Evolutionary conservation across 2,888 invertebrate species (phyloP), one percentile per base, ranked within the genome.

Genomic region (Deilephila porcellus): DNA sequence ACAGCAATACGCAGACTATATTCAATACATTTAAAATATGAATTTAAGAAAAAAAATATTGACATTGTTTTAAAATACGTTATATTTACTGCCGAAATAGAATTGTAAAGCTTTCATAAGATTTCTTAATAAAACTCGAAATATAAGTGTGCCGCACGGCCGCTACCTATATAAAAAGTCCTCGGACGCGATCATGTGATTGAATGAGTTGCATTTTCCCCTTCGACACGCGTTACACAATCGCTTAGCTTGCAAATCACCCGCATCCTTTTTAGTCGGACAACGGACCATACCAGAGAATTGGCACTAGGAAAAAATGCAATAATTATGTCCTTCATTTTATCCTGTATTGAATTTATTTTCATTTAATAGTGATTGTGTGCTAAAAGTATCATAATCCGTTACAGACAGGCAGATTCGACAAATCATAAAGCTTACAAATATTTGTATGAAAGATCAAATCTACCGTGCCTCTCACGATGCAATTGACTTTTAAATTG

Each of bases 181-280:
- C 64, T 73, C 72, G 37, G 34, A 59, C 64, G 56, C 67, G 53
- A 71, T 73, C 73, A 73, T 71, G 71, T 75, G 71, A 75, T 71
- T 74, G 70, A 71, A 60, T 56, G 71, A 70, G 34, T 71, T 74
- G 72, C 74, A 72, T 74, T 75, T 71, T 72, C 72, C 70, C 63
- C 70, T 60, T 74, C 71, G 56, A 71, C 73, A 70, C 3, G 14
- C 29, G 34, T 76, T 74, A 70, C 73, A 59, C 45, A 76, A 74
- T 71, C 60, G 60, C 32, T 71, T 74, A 53, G 71, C 14, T 56
- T 59, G 67, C 67, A 67, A 45, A 25, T 52, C 67, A 25, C 17
- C 29, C 11, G 45, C 52, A 67, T 25, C 67, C 52, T 67, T 67
- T 64, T 67, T 67, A 67, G 52, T 17, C 67, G 20, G 25, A 17